Conservation (phyloP, 1,140 invertebrate species). For the Pachypeltis micranthus region DNA sequence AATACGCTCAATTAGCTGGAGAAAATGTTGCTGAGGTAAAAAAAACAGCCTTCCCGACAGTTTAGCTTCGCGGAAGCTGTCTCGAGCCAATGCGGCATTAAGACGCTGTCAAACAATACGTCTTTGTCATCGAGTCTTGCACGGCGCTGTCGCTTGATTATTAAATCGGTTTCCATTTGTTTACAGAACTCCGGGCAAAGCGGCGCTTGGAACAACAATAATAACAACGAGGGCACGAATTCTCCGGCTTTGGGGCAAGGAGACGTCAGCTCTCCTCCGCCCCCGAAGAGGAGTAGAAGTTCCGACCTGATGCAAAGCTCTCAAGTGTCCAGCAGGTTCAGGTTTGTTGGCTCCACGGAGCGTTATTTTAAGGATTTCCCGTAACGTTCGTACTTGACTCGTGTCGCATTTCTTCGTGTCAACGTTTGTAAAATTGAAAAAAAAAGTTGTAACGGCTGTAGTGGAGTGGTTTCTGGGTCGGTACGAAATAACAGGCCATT, state of each 20-base stretch:
- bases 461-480: no score
- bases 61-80: no score
- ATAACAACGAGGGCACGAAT: background rate
- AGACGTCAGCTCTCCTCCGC: slow-evolving; percentile 40
- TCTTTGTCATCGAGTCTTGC: background rate
- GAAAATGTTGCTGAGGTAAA: background rate
- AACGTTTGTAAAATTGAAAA: no score
- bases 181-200: background rate
- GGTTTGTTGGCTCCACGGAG: no score
- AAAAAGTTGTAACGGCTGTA: no score
- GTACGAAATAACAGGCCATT: no score
- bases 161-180: background rate
- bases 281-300: slow-evolving; percentile 46
- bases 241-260: slow-evolving; percentile 21
- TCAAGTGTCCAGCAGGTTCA: slow-evolving; percentile 29
- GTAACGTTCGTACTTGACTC: background rate
- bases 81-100: background rate
- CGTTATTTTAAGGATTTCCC: slow-evolving; percentile 15
- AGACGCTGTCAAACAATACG: background rate
- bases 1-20: background rate
- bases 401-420: no score
- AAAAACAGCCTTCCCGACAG: no score
- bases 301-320: slow-evolving; percentile 40
- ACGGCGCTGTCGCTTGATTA: background rate
- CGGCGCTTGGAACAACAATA: slow-evolving; percentile 7